A percentile compares a stretch with the other conserved stretches of the same genome.
Evolutionary conservation across 35 echinoderm and acorn worm genomes (phyloP).

Genomic region (Lytechinus pictus): DNA sequence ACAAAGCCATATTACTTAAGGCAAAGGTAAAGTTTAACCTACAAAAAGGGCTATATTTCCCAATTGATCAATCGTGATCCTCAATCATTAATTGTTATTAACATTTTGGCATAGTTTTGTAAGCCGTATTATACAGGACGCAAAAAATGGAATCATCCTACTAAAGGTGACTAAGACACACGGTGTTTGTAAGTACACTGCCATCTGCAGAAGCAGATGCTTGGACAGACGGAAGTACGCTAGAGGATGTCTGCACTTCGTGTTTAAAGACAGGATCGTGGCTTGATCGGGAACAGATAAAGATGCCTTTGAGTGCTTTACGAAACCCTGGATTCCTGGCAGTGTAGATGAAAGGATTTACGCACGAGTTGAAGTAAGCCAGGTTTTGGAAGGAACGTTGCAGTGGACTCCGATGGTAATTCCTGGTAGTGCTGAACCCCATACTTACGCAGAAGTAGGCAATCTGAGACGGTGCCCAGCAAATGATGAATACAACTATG

Average conservation of each 20-base stretch:
- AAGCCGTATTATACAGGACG: no score
- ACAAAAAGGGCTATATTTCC: no score
- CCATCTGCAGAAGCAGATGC: background rate
- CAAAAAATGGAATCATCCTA: no score
- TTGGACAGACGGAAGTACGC: background rate
- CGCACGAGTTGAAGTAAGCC: background rate
- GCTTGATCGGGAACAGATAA: background rate
- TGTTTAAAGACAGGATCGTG: background rate
- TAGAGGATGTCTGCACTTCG: background rate
- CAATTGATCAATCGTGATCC: no score
- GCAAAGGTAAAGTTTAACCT: no score
- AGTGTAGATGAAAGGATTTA: background rate
- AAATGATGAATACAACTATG: background rate
- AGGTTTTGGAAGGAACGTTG: background rate
- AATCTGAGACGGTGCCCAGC: background rate
- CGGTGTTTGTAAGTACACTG: background rate
- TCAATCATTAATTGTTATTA: no score
- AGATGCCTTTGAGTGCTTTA: background rate
- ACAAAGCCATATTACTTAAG: no score
- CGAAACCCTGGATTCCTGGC: background rate
- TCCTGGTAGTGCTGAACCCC: background rate
- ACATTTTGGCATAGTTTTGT: no score
- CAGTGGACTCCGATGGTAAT: background rate
- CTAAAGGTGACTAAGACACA: no score
- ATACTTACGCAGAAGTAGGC: background rate